A percentile compares a stretch with the other conserved stretches of the same genome.
phyloP scores from a whole-genome alignment of 1,140 invertebrate genomes.

The Leucophenga varia region DNA sequence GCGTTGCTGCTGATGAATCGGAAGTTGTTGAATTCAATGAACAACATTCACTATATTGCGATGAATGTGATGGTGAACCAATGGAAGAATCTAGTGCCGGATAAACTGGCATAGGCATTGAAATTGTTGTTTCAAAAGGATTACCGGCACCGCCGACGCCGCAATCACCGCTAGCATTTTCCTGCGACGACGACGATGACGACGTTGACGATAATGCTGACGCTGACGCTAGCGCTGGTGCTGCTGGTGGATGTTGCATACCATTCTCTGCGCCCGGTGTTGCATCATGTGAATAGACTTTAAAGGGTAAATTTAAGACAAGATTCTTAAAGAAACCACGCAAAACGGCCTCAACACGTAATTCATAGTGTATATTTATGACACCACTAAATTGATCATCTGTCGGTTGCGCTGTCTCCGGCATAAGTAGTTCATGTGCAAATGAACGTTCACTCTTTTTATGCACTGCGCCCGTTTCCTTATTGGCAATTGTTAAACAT shows the following conservation, averaged over 20 bases:
- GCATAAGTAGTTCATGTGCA: conserved; percentile 47
- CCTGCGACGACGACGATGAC: neutral
- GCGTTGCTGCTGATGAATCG: conserved; percentile 40
- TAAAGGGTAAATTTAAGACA: conserved; percentile 45
- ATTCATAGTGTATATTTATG: conserved; percentile 46
- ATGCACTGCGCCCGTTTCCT: conserved; percentile 49
- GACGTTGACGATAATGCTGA: too few relatives aligned
- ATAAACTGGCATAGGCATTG: conserved; percentile 25
- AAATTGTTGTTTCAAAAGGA: conserved; percentile 30
- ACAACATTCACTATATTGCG: conserved; percentile 47
- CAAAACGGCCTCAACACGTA: conserved; percentile 48
- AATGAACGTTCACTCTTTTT: conserved; percentile 53
- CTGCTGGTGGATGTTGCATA: conserved; percentile 33
- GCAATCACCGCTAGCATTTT: neutral
- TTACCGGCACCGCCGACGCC: conserved; percentile 20
- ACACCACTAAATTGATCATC: conserved; percentile 42
- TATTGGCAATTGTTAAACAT: conserved; percentile 38
- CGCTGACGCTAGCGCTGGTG: conserved; percentile 30
- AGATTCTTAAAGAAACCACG: conserved; percentile 53
- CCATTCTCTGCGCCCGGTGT: conserved; percentile 14
- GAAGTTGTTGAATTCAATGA: conserved; percentile 47
- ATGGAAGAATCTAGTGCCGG: conserved; percentile 45
- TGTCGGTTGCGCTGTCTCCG: conserved; percentile 38
- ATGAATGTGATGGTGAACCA: conserved; percentile 49
- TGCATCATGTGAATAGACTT: conserved; percentile 41